Evolutionary conservation across 2,888 invertebrate genomes (phyloP), one percentile per base, ranked within the genome.

Genomic region (Hypercompe scribonia): DNA sequence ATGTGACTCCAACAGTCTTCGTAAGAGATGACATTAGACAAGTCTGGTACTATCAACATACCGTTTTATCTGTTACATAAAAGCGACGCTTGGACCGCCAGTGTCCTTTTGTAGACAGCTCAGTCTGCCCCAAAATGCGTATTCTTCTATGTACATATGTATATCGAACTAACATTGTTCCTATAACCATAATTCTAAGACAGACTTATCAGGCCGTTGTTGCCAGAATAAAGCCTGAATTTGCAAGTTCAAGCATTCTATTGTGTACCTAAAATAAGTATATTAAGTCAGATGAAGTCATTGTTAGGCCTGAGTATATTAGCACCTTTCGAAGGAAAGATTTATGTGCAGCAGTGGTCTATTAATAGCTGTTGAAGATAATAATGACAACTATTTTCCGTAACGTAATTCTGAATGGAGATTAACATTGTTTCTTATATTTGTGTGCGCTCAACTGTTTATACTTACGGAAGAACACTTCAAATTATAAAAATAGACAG

Each of bases 21-120:
- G 81, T 76, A 76, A 75, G 73, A 70, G 68, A 71, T 87, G 86
- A 87, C 87, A 82, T 85, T 84, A 86, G 75, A 74, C 68, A 80
- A 80, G 80, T 82, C 85, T 84, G 81, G 79, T 78, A 72, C 75
- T 76, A 78, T 82, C 83, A 78, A 74, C 83, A 78, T 68, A 42
- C 73, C 70, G 86, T 88, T 86, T 85, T 90, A 90, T 91, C 88
- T 83, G 86, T 82, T 83, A 84, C 84, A 86, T 83, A 81, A 81
- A 83, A 78, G 84, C 82, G 78, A 79, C 76, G 81, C 71, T 71
- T 83, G 78, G 78, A 79, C 77, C 84, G 84, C 86, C 87, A 85
- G 84, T 85, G 64, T 58, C 75, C 85, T 85, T 87, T 88, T 88
- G 87, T 89, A 75, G 73, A 71, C 75, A 73, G 68, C 78, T 78